Evolutionary conservation across 1,140 invertebrate genomes (phyloP), one percentile per base, ranked within the genome.

Genomic region (Zaprionus vittiger): DNA sequence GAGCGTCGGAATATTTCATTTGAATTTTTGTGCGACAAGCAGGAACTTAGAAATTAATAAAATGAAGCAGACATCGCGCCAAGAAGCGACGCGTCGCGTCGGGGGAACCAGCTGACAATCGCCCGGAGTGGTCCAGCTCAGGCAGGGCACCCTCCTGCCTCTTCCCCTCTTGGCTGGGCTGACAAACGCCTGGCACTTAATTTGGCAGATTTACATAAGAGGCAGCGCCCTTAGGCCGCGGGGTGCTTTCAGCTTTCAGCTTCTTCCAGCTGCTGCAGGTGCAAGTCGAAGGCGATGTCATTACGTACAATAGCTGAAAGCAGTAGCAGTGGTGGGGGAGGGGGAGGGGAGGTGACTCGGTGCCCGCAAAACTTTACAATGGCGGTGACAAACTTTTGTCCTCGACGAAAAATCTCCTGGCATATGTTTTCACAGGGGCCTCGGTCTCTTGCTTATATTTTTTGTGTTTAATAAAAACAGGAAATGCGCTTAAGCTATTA

Each of bases 401-500:
- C 47, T 20, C 44, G 54, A 63, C 65, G 66, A 76, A 52, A 73
- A 86, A 78, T 70, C 72, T 67, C 73, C 73, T 38, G 73, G 69
- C 83, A 87, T 86, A 87, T 80, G 80, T 69, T 86, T 83, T 80
- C 26, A 6, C n/a, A 47, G 70, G 44, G 47, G 49, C 49, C 22
- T 31, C 28, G 41, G 20, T 31, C 28, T 55, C 20, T 34, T 22
- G n/a, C 44, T 34, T 28, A 54, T 41, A 38, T 64, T 49, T 41
- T 85, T 41, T 85, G 24, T 80, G 76, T 77, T 81, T 84, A 89
- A 81, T 89, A 84, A 89, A 89, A 89, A 82, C 85, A 80, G 79
- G 71, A 85, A 90, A 90, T 85, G 85, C 81, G 81, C 85, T 90
- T 81, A 90, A 90, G 85, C 85, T 90, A 90, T 90, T 90, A 90